Conservation (phyloP, 37 sponge, comb jelly and placozoan species). For the Spongilla lacustris region DNA sequence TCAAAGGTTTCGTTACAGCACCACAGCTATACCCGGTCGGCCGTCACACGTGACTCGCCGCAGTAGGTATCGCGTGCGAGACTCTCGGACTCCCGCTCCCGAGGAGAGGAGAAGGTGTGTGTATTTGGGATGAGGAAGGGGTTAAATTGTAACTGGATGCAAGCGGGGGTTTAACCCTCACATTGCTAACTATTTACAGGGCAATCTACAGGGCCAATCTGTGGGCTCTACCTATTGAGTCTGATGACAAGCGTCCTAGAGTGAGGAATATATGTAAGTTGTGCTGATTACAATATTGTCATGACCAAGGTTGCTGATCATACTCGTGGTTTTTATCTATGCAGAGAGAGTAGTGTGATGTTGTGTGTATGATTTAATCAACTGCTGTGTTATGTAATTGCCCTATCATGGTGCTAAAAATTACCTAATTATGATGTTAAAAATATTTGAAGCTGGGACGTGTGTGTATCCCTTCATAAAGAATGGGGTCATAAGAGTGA, state of each 20-base stretch:
- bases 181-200: conserved; percentile 4
- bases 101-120: conserved; percentile 36
- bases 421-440: no score
- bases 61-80: background rate
- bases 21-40: conserved; percentile 38
- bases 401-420: no score
- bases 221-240: conserved; percentile 43
- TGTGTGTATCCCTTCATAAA: no score
- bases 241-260: conserved; percentile 28
- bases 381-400: no score
- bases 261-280: conserved; percentile 59
- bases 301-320: no score
- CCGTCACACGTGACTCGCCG: background rate
- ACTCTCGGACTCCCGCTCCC: conserved; percentile 27
- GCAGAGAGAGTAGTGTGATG: no score
- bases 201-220: conserved; percentile 58
- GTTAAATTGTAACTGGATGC: background rate
- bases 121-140: background rate
- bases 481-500: no score
- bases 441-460: no score
- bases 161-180: background rate
- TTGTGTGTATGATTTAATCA: no score
- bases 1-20: conserved; percentile 47
- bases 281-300: no score
- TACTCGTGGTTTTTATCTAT: no score